Percentiles rank a stretch among this genome's conserved stretches.
phyloP scores from a whole-genome alignment of 1,140 invertebrate species.

The Drosophila saltans region DNA sequence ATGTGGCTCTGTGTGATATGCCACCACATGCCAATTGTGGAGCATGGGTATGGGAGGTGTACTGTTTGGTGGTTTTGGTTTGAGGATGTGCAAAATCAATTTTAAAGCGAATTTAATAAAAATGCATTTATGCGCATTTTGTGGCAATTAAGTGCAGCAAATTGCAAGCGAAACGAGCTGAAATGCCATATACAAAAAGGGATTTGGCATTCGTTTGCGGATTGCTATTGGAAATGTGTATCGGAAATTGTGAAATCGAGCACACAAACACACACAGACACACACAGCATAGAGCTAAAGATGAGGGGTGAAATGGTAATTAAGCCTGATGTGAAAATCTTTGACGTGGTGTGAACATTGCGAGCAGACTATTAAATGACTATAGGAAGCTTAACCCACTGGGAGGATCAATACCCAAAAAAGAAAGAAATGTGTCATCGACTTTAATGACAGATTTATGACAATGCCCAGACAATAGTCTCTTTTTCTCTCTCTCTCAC shows the following conservation, averaged over 20 bases:
- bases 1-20: slow-evolving; percentile 25
- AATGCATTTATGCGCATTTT: slow-evolving; percentile 67
- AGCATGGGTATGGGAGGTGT: background rate
- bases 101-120: slow-evolving; percentile 78
- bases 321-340: slow-evolving; percentile 73
- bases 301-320: slow-evolving; percentile 35
- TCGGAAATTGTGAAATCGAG: slow-evolving; percentile 7
- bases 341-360: slow-evolving; percentile 72
- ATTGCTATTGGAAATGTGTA: background rate
- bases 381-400: slow-evolving; percentile 58
- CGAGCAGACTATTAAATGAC: slow-evolving; percentile 68
- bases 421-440: slow-evolving; percentile 45
- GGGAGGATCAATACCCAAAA: slow-evolving; percentile 22
- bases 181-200: slow-evolving; percentile 7
- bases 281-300: background rate
- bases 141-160: slow-evolving; percentile 70
- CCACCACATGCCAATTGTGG: slow-evolving; percentile 64
- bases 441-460: slow-evolving; percentile 73
- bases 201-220: background rate
- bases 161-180: slow-evolving; percentile 28
- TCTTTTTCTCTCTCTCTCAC: slow-evolving; percentile 38
- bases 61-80: too few species aligned
- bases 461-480: slow-evolving; percentile 41
- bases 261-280: background rate
- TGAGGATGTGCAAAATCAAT: slow-evolving; percentile 59